Percentiles rank a stretch among this genome's conserved stretches.
These are phyloP conservation scores for Chanos chanos DNA, from an alignment of 2,797 vertebrate species.

Conservation along the genomic window DNA sequence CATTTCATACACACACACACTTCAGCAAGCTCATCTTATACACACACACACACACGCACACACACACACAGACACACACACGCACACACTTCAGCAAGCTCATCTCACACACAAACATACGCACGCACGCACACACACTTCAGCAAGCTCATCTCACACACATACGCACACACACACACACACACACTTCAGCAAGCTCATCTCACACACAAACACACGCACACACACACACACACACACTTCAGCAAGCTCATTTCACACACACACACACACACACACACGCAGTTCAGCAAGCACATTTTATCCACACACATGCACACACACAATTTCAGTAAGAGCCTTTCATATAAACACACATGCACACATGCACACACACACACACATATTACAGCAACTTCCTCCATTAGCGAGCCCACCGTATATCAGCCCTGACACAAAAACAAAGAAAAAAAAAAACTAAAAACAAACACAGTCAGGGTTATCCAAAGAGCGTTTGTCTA, in stretches of 20 bases:
- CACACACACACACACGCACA: not conserved
- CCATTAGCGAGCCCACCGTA: not conserved
- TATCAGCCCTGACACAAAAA: not conserved
- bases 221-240: not conserved
- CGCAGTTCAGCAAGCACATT: not conserved
- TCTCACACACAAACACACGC: not conserved
- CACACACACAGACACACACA: not conserved
- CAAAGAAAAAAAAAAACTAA: no score
- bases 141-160: conserved; percentile 8
- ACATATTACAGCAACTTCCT: not conserved
- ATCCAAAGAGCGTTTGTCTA: no score
- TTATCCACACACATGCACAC: conserved; percentile 35
- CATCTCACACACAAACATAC: not conserved
- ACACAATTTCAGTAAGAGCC: conserved; percentile 20
- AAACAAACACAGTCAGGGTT: no score
- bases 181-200: no score
- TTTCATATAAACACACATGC: not conserved
- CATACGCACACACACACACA: conserved; percentile 1
- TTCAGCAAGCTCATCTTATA: not conserved
- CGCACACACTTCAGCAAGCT: conserved; percentile 36
- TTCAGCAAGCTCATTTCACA: no score
- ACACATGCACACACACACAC: conserved; percentile 8
- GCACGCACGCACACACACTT: conserved; percentile 8
- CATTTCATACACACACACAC: not conserved
- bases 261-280: not conserved